Percentiles rank a stretch among this genome's conserved stretches.
These are phyloP conservation scores for Anthophora plumipes DNA, from an alignment of 2,888 invertebrate species.

Conservation along the genomic window DNA sequence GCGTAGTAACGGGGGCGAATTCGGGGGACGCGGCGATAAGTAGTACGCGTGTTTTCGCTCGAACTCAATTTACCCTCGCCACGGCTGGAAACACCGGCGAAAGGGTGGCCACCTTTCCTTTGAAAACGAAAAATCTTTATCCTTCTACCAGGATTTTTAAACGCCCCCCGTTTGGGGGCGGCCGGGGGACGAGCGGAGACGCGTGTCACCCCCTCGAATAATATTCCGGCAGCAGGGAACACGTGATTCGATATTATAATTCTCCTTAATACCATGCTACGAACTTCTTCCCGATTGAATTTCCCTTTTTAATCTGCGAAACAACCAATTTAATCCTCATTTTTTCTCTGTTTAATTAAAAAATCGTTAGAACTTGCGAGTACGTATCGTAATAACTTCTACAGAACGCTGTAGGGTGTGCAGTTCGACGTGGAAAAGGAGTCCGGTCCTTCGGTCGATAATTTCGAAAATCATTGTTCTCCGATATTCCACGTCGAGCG, in stretches of 20 bases:
- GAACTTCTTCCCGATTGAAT: no score
- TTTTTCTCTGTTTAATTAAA: no score
- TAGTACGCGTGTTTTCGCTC: slow-evolving; percentile 61
- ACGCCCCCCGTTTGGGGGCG: no score
- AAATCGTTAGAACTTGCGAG: not conserved
- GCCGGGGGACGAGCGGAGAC: not conserved
- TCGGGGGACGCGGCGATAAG: slow-evolving; percentile 47
- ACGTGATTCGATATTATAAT: not conserved
- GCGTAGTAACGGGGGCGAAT: slow-evolving; percentile 51
- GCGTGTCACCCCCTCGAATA: not conserved
- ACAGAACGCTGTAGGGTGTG: not conserved
- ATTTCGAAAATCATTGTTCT: slow-evolving; percentile 59
- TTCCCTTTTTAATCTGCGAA: not conserved
- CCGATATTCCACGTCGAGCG: slow-evolving; percentile 63
- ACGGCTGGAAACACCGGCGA: slow-evolving; percentile 45
- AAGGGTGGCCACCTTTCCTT: slow-evolving; percentile 51
- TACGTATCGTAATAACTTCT: not conserved
- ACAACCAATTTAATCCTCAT: not conserved
- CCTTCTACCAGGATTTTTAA: slow-evolving; percentile 32
- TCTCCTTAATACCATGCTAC: not conserved
- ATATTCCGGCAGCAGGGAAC: not conserved
- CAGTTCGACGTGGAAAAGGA: not conserved
- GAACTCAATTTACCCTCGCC: slow-evolving; percentile 55
- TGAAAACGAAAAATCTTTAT: slow-evolving; percentile 54
- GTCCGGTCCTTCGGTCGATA: slow-evolving; percentile 52